Conservation (phyloP, 2,113 vertebrate species). For the Bucco capensis region DNA sequence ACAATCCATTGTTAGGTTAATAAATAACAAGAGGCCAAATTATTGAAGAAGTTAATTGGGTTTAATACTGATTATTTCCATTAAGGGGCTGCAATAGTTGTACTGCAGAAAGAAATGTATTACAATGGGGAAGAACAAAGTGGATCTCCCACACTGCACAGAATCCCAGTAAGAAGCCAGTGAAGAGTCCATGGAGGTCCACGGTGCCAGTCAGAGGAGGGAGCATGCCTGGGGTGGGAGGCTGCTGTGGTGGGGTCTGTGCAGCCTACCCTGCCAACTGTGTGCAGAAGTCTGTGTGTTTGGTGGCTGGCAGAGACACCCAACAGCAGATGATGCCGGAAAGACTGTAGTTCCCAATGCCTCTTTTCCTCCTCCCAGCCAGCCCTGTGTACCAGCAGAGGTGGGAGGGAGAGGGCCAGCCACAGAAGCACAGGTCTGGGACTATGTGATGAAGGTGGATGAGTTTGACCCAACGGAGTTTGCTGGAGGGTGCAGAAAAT, state of each 20-base stretch:
- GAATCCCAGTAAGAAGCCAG: not conserved
- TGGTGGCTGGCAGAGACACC: not conserved
- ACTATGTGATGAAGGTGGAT: not conserved
- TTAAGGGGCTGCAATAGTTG: not conserved
- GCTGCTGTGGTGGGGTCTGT: not conserved
- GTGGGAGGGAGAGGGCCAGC: not conserved
- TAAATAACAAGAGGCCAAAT: not conserved
- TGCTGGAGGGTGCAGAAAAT: not conserved
- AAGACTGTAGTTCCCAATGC: not conserved
- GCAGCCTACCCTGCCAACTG: rapidly evolving
- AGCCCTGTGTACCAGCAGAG: not conserved
- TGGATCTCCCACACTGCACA: not conserved
- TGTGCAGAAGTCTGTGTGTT: not conserved
- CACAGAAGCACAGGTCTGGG: not conserved
- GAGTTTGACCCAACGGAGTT: not conserved
- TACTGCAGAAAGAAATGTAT: not conserved
- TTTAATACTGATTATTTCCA: not conserved
- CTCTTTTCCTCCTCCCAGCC: not conserved
- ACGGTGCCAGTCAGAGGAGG: not conserved
- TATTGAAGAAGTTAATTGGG: not conserved
- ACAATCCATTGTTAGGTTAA: not conserved
- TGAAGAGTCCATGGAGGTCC: not conserved
- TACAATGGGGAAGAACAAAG: not conserved
- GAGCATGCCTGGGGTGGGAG: rapidly evolving
- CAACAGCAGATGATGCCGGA: not conserved